Percentiles rank a stretch among this genome's conserved stretches.
Conservation (phyloP, 2,888 invertebrate genomes). For the Miltochrista miniata region DNA sequence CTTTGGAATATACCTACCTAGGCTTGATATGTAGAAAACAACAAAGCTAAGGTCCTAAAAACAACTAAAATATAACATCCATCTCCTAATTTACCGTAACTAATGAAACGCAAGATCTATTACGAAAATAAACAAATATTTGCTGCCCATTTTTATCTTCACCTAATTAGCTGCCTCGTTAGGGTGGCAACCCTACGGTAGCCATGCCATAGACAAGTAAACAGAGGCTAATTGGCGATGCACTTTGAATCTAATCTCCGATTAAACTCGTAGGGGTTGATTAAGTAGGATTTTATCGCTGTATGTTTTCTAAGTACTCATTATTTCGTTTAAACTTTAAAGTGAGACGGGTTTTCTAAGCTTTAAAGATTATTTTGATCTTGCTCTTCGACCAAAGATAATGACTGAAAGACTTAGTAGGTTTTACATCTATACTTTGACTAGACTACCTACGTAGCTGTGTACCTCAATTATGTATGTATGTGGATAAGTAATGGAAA, state of each 20-base stretch:
- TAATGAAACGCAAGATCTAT: constrained; percentile 4
- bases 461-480: no score
- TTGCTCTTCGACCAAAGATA: no score
- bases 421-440: no score
- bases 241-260: constrained; percentile 44
- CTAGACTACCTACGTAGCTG: no score
- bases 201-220: constrained; percentile 38
- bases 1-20: no score
- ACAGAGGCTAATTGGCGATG: constrained; percentile 45
- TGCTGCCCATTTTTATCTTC: constrained; percentile 6
- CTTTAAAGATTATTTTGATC: no score
- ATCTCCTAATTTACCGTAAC: background rate
- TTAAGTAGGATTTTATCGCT: constrained; percentile 18
- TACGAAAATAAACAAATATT: constrained; percentile 5
- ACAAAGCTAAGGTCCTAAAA: no score
- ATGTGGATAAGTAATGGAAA: no score
- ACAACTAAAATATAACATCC: no score
- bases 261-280: constrained; percentile 32
- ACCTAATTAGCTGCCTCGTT: constrained; percentile 39
- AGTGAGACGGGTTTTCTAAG: no score
- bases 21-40: no score
- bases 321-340: background rate
- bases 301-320: background rate
- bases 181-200: constrained; percentile 27
- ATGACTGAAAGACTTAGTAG: no score